A percentile compares a stretch with the other conserved stretches of the same genome.
phyloP scores from a whole-genome alignment of 1,140 invertebrate genomes.

The Microplitis mediator region DNA sequence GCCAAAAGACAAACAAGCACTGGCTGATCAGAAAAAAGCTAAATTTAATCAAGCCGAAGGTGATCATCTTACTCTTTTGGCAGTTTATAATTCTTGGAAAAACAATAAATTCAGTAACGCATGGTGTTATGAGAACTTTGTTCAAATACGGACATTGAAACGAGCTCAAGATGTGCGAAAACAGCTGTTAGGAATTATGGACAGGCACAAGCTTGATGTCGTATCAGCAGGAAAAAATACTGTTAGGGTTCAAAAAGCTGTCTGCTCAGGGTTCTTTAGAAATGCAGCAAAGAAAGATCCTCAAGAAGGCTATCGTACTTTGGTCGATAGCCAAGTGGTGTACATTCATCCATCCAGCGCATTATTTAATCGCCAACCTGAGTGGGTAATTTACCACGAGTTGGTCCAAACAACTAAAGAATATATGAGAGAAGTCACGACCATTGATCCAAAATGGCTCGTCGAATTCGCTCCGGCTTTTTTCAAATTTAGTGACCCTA shows the following conservation, averaged over 20 bases:
- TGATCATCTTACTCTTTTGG: constrained; percentile 96
- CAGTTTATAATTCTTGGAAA: constrained; percentile 99
- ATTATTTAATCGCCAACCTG: constrained; percentile 96
- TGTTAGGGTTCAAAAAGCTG: constrained; percentile 94
- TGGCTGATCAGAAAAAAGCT: constrained; percentile 98
- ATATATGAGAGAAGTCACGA: constrained; percentile 99
- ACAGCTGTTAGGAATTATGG: constrained; percentile 97
- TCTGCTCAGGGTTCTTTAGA: constrained; percentile 98
- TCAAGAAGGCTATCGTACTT: constrained; percentile 96
- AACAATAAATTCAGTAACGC: constrained; percentile 99
- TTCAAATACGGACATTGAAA: constrained; percentile 96
- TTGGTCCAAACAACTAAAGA: constrained; percentile 99
- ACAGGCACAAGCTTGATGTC: constrained; percentile 96
- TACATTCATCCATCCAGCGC: constrained; percentile 99
- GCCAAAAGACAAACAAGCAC: constrained; percentile 95
- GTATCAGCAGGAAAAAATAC: constrained; percentile 96
- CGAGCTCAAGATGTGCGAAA: constrained; percentile 98
- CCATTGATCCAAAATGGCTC: constrained; percentile 99
- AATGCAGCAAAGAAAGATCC: constrained; percentile 99
- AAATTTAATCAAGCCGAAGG: constrained; percentile 99
- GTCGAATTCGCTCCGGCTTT: constrained; percentile 99
- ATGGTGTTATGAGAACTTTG: constrained; percentile 99
- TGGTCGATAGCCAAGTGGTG: constrained; percentile 97
- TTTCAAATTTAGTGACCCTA: constrained; percentile 99
- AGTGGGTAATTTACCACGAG: constrained; percentile 99